Evolutionary conservation across 2,113 vertebrate genomes (phyloP), one percentile per base, ranked within the genome.

Genomic region (Aleadryas rufinucha): DNA sequence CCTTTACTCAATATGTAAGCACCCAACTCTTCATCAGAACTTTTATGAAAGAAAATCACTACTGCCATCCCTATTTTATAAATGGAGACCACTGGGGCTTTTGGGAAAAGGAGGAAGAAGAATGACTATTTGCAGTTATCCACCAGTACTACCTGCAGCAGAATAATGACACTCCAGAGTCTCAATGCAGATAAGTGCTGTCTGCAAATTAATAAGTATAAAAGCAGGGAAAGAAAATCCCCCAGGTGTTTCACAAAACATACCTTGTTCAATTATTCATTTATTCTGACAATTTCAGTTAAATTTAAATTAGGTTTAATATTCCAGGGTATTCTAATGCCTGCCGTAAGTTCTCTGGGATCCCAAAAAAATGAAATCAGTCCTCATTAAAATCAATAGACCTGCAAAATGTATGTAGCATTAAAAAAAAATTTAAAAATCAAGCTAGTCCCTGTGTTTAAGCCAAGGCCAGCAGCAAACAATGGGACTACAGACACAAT

Each of bases 291-390:
- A 89, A 78, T 39, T 80, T 86, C 60, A 54, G 45, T 80, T 84
- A 90, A 89, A 77, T 90, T 93, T 79, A 95, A 90, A 96, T 77
- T 57, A 60, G 7, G 23, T 82, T 69, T 92, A 90, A 94, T 80
- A 75, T 75, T 83, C 18, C 56, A 81, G 39, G 13, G 24, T 54
- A 90, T 86, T 90, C 42, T 81, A 90, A 65, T 74, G 39, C 31
- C 57, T 85, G 37, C 61, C 9, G 1, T 45, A 79, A 78, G 7
- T 42, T 64, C 69, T 15, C 39, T 64, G 66, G n/a, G 45, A 90
- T 56, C 7, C 39, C 33, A 16, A 45, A 83, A 37, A 86, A 59
- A 10, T 3, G 0, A 50, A 54, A 71, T 45, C 49, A 80, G 45
- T 33, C 30, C 42, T 92, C 75, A 74, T 52, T 61, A 92, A 90